Evolutionary conservation across 2,797 vertebrate genomes (phyloP), one percentile per base, ranked within the genome.

Genomic region (Sebastes hopkinsi): DNA sequence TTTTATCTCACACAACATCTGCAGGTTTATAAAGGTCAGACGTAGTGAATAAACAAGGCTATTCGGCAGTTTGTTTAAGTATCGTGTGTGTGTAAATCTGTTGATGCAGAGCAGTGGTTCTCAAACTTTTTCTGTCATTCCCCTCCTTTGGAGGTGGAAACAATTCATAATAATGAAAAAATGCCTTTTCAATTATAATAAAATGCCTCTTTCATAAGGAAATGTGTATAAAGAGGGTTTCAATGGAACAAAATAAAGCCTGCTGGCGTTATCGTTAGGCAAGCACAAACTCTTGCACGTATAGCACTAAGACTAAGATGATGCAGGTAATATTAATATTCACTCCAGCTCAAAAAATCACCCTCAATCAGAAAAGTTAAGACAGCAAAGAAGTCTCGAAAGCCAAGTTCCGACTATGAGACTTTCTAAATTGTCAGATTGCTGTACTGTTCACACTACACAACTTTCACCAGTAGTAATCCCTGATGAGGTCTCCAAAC

Each of bases 11-110:
- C 30, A 55, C 29, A 56, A 27, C 67, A 52, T 54, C 32, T 73
- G 4, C 46, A 3, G 20, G 46, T 82, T 82, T 36, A 2, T 52
- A 75, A 88, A 88, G 79, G 75, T 85, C 79, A 85, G 67, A 81
- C 6, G 2, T 1, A 27, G 71, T 60, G 72, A 88, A 65, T 68
- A 70, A 67, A 86, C 62, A 74, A 71, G 18, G 32, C 55, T 42
- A 64, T 71, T 30, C 12, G 58, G 58, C 38, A 38, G 27, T 65
- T 32, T 67, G 36, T 77, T 79, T 62, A 71, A 59, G 56, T 60
- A 29, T 79, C n/a, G 1, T 1, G 20, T 16, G 4, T 65, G 72
- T 66, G 42, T 18, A 61, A 18, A 50, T 50, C n/a, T 59, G 70
- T 64, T 72, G 30, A 76, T 20, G 6, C 22, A 52, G 67, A 85